These are phyloP conservation scores for Piprites chloris DNA, from an alignment of 2,113 vertebrate genomes.

Conservation along the genomic window DNA sequence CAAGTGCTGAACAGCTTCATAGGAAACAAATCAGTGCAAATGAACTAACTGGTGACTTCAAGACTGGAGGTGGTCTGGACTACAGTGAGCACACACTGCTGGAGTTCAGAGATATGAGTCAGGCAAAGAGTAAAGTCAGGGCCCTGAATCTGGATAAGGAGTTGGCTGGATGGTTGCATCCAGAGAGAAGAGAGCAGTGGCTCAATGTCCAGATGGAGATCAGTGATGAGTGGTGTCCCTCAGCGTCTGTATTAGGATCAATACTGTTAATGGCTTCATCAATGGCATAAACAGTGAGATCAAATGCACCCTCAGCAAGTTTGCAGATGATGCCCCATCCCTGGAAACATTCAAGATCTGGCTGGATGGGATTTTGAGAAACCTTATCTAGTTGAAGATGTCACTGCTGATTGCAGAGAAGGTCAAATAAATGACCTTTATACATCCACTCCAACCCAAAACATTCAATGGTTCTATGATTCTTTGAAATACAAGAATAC, in stretches of 20 bases:
- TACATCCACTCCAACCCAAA: not conserved
- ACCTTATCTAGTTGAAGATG: not conserved
- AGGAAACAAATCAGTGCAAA: not conserved
- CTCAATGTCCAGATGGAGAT: not conserved
- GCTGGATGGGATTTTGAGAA: not conserved
- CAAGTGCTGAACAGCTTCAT: not conserved
- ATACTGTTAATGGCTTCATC: not conserved
- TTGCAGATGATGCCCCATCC: not conserved
- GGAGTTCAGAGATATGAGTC: not conserved
- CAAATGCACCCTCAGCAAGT: not conserved
- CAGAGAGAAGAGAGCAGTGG: not conserved
- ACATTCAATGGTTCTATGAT: not conserved
- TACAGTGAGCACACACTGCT: not conserved
- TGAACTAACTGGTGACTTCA: not conserved
- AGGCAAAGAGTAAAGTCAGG: not conserved
- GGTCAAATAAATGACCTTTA: not conserved
- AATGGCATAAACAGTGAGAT: not conserved
- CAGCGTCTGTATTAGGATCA: not conserved
- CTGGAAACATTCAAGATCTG: not conserved
- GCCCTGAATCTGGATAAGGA: not conserved
- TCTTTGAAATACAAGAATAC: not conserved
- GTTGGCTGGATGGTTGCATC: not conserved
- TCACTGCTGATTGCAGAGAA: not conserved
- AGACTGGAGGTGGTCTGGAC: not conserved
- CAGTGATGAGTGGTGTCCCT: not conserved